Evolutionary conservation across 2,888 invertebrate genomes (phyloP), one percentile per base, ranked within the genome.

Genomic region (Latrodectus elegans): DNA sequence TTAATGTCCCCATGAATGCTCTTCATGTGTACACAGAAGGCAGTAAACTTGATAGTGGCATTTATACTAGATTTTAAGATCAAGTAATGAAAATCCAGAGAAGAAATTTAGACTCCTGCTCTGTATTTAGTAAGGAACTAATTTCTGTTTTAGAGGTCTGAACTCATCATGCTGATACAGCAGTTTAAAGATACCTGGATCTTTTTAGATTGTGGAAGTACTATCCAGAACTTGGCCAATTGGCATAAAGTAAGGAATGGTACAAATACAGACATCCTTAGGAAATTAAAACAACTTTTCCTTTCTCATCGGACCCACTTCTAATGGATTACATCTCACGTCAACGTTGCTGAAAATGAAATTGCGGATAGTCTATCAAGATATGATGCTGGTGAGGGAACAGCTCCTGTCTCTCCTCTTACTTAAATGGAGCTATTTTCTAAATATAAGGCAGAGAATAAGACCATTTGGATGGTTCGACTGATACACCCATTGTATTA

Each of bases 1-100:
- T 17, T 67, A 67, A n/a, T n/a, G 67, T n/a, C 67, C n/a, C n/a
- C 67, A 8, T 17, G 67, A 22, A 67, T 15, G 67, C 67, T 67
- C 17, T 8, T 67, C 67, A 67, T 67, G 22, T 67, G 67, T 67
- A 67, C 67, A 8, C 22, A 22, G 22, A 22, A 0, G 22, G 1
- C 22, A 22, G 22, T 67, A 67, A 67, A 67, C n/a, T 67, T 67
- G 67, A 15, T 67, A 9, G n/a, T 8, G 67, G 10, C 67, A 15
- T n/a, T n/a, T 15, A 10, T n/a, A 9, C 4, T 9, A 67, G 15
- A 22, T 22, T 22, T 22, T 1, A 22, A 22, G 22, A 22, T 22
- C 22, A 22, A 22, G 22, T 22, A 22, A 22, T 22, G 0, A 1
- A 22, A 22, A 22, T 22, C 1, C 22, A 22, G 22, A 22, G 22